Conservation (phyloP, 2,888 invertebrate genomes). For the Trisateles emortualis region DNA sequence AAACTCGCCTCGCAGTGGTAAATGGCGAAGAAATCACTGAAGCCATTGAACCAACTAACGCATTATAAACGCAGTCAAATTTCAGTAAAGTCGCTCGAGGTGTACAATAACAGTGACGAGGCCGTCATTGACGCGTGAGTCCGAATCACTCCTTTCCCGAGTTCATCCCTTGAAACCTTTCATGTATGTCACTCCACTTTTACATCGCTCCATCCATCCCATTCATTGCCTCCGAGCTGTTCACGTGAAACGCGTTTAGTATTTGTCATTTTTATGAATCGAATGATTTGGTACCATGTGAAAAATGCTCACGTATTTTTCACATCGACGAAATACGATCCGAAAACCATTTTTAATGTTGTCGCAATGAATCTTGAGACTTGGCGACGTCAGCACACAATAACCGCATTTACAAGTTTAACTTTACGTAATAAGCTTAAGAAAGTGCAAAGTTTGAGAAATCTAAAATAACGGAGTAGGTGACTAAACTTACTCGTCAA, state of each 20-base stretch:
- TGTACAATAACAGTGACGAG: slow-evolving; percentile 23
- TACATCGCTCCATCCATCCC: slow-evolving; percentile 29
- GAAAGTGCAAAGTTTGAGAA: slow-evolving; percentile 45
- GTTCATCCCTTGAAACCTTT: slow-evolving; percentile 27
- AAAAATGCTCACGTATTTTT: slow-evolving; percentile 18
- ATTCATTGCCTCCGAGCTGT: slow-evolving; percentile 28
- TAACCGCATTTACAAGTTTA: slow-evolving; percentile 28
- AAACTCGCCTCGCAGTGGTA: no score
- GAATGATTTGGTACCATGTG: slow-evolving; percentile 4
- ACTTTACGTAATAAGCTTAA: slow-evolving; percentile 38
- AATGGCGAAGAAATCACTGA: no score
- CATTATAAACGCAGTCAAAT: not conserved
- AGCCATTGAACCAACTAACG: no score
- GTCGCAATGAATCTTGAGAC: slow-evolving; percentile 15
- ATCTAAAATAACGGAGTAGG: slow-evolving; percentile 42
- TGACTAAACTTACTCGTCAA: slow-evolving; percentile 40
- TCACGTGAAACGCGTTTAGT: slow-evolving; percentile 34
- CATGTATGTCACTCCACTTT: slow-evolving; percentile 34
- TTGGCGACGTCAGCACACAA: slow-evolving; percentile 33
- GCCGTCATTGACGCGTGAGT: slow-evolving; percentile 25
- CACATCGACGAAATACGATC: slow-evolving; percentile 14
- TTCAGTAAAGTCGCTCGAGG: slow-evolving; percentile 9
- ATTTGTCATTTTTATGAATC: slow-evolving; percentile 36
- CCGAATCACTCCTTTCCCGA: slow-evolving; percentile 34
- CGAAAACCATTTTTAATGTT: slow-evolving; percentile 23